Evolutionary conservation across 1,140 invertebrate species (phyloP).

Genomic region (Oppia nitens): DNA sequence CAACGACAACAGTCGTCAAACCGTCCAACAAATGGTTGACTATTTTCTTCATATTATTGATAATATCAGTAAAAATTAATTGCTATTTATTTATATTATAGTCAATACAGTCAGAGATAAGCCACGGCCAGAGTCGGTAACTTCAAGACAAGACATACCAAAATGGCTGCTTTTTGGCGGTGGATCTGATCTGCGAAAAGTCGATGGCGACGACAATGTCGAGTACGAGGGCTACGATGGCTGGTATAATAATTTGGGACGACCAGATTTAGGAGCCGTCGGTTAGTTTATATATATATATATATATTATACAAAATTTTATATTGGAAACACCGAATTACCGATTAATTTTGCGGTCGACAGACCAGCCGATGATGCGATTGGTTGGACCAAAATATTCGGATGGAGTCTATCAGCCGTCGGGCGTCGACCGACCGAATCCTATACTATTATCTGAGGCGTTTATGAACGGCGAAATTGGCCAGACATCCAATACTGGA

Average conservation of each 20-base stretch:
- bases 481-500: slow-evolving; percentile 36
- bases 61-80: no score
- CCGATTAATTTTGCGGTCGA: slow-evolving; percentile 29
- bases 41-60: no score
- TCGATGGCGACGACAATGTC: not conserved
- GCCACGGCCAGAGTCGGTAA: no score
- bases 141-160: no score
- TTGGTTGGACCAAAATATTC: slow-evolving; percentile 40
- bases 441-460: slow-evolving; percentile 37
- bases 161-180: not conserved
- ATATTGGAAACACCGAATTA: not conserved
- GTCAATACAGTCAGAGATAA: no score
- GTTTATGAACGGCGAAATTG: slow-evolving; percentile 27
- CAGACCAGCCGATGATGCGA: slow-evolving; percentile 31
- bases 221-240: slow-evolving; percentile 33
- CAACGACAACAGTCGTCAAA: no score
- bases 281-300: slow-evolving; percentile 28
- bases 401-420: slow-evolving; percentile 42
- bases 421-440: slow-evolving; percentile 34
- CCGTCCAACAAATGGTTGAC: no score
- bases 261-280: slow-evolving; percentile 37
- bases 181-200: not conserved
- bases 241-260: slow-evolving; percentile 45
- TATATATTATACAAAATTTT: no score
- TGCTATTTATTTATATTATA: no score